phyloP scores from a whole-genome alignment of 2,888 invertebrate species.

The Agonopterix subpropinquella region DNA sequence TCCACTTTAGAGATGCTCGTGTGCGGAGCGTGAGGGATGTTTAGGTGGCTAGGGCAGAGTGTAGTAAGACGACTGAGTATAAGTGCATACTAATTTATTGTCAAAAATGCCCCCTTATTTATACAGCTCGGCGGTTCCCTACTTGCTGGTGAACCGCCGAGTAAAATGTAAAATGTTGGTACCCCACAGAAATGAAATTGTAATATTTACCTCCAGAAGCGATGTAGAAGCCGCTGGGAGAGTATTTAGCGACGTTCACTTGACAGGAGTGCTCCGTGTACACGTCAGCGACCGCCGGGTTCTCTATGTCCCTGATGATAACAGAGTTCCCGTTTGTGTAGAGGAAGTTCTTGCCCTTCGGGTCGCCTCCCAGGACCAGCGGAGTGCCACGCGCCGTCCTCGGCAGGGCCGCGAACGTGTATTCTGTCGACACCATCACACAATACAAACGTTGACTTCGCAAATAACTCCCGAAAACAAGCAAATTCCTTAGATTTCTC shows the following conservation, averaged over 20 bases:
- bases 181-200: no score
- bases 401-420: conserved; percentile 94
- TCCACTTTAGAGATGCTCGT: no score
- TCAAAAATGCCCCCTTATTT: no score
- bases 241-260: conserved; percentile 98
- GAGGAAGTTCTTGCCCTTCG: conserved; percentile 97
- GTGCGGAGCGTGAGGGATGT: no score
- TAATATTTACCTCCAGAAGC: conserved; percentile 91
- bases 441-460: not conserved
- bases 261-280: conserved; percentile 98
- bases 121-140: no score
- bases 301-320: conserved; percentile 97
- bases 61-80: no score
- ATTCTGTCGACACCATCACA: conserved; percentile 76
- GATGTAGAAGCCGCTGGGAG: conserved; percentile 98
- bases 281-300: conserved; percentile 94
- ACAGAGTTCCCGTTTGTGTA: conserved; percentile 99
- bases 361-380: conserved; percentile 95
- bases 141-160: no score
- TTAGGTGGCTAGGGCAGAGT: no score
- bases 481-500: not conserved
- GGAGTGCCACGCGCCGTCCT: conserved; percentile 96
- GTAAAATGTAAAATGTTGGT: no score
- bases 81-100: no score
- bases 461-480: not conserved